A percentile compares a stretch with the other conserved stretches of the same genome.
Evolutionary conservation across 2,888 invertebrate genomes (phyloP).

Genomic region (Tridacna crocea): DNA sequence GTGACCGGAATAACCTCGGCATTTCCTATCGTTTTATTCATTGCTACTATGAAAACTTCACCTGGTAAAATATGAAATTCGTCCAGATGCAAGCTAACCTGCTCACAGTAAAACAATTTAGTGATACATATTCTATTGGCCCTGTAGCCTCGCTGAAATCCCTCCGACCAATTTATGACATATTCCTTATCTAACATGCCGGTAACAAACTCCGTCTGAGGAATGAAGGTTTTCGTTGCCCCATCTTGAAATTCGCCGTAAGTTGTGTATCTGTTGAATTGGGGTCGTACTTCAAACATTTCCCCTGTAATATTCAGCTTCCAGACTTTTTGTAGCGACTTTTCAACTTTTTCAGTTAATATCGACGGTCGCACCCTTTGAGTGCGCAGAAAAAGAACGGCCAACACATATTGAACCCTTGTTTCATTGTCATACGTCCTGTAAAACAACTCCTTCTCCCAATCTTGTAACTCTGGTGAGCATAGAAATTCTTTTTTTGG

Average conservation of each 20-base stretch:
- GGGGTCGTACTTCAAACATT: background rate
- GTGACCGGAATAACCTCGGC: background rate
- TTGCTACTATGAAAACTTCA: background rate
- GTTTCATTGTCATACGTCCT: background rate
- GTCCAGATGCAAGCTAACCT: background rate
- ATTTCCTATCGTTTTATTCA: background rate
- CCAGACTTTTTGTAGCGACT: too few species aligned
- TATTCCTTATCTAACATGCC: background rate
- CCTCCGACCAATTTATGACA: background rate
- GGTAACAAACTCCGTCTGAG: background rate
- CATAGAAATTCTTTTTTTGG: too few species aligned
- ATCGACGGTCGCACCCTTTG: background rate
- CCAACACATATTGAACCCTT: background rate
- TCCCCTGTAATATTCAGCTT: background rate
- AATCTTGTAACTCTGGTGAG: too few species aligned
- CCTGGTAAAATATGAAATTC: background rate
- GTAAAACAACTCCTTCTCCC: background rate
- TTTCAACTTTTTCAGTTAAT: background rate
- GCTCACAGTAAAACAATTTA: background rate
- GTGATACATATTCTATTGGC: background rate
- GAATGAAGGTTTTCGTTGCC: background rate
- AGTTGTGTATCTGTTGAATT: background rate
- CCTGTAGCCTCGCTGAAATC: background rate
- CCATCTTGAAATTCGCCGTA: background rate
- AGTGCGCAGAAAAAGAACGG: background rate